Base-by-base conservation (phyloP, 2,888 invertebrate genomes). In the Monochamus alternatus region DNA sequence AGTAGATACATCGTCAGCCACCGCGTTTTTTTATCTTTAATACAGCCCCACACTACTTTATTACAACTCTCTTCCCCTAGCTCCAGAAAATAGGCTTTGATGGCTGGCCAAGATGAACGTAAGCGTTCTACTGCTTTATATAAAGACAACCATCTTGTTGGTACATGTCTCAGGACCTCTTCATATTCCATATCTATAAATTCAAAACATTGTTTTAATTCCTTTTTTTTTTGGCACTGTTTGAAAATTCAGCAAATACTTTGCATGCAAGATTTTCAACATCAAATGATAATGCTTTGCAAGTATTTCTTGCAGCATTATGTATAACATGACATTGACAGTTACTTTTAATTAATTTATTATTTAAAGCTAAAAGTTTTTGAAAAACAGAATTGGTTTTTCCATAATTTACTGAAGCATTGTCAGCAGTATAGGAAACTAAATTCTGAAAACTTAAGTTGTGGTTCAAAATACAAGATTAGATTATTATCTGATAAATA, bases 251-350 rank as follows among this genome's bases (percentile, higher is more conserved):
- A 43, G 78, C 80, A 79, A 73, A 81, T 59, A 83, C 75, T 78
- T 83, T 84, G 12, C 80, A 70, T 55, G 81, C 66, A 43, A 84
- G 75, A 74, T 78, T 83, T 82, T 84, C 82, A 22, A 84, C 80
- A 74, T 83, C 82, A 51, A 73, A 78, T 14, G 78, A 75, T 60
- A 82, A 62, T 9, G 31, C 62, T 75, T 82, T 82, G 51, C 78
- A 78, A 14, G 81, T 81, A 78, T 81, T 75, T 74, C 77, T 78
- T 3, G 60, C 78, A 67, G 77, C 69, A 69, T 82, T 82, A 67
- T 82, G 81, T 9, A 82, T 78, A 1, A 81, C 75, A 43, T 82
- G 81, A 60, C 75, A 78, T 51, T 81, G 77, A 73, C 81, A 83
- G 70, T 81, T 81, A 9, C 74, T 76, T 78, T 80, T 80, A 10